phyloP scores from a whole-genome alignment of 1,140 invertebrate species.

The Drosophila sturtevanti region DNA sequence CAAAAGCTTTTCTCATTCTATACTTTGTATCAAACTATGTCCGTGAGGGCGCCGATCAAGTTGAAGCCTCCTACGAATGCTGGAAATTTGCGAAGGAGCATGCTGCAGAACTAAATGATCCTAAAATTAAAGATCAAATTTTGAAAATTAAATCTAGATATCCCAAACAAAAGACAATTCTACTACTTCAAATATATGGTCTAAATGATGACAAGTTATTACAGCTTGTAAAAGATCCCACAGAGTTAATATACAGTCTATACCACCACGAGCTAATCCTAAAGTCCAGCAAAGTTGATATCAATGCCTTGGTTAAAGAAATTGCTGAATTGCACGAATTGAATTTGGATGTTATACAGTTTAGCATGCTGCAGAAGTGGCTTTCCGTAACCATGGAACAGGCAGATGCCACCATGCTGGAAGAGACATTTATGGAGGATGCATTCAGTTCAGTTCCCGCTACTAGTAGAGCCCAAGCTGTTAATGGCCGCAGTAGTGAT shows the following conservation, averaged over 20 bases:
- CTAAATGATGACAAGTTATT: constrained; percentile 84
- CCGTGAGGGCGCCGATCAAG: constrained; percentile 84
- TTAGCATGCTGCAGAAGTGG: constrained; percentile 75
- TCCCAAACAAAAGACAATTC: constrained; percentile 84
- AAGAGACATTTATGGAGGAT: constrained; percentile 79
- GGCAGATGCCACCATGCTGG: constrained; percentile 57
- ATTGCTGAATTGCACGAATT: constrained; percentile 83
- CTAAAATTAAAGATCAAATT: constrained; percentile 83
- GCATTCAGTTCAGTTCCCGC: constrained; percentile 43
- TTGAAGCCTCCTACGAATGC: constrained; percentile 85
- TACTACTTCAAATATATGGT: constrained; percentile 84
- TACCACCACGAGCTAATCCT: constrained; percentile 84
- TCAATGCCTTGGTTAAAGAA: constrained; percentile 84
- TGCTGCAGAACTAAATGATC: constrained; percentile 82
- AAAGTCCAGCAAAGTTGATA: constrained; percentile 83
- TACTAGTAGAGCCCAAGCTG: not conserved
- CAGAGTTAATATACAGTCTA: constrained; percentile 84
- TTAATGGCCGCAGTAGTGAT: constrained; percentile 14
- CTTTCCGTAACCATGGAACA: constrained; percentile 68
- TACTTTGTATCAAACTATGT: constrained; percentile 77
- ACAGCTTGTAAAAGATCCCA: constrained; percentile 84
- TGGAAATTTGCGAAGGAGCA: constrained; percentile 84
- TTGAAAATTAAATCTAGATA: constrained; percentile 84
- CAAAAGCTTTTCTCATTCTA: constrained; percentile 70
- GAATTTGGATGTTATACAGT: constrained; percentile 64